Evolutionary conservation across 2,797 vertebrate genomes (phyloP), one percentile per base, ranked within the genome.

Genomic region (Scolopax bukidnonensis): DNA sequence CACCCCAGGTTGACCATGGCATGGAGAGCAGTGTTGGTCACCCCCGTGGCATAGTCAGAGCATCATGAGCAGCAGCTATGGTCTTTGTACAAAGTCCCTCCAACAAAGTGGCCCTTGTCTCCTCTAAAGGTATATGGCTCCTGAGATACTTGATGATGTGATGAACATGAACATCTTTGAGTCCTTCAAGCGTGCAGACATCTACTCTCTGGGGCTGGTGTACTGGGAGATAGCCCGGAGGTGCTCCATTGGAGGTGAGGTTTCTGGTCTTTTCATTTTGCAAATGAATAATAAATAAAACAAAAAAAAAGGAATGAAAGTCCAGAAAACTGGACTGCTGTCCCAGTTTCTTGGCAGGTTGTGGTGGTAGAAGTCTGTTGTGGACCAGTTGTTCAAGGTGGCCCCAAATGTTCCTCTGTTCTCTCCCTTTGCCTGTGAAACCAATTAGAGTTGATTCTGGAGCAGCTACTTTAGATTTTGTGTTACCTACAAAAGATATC

Each of bases 181-280:
- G 97, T 99, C 99, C 81, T 99, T 99, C 98, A 99, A 99, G 97
- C 98, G 98, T 24, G 98, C 99, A 9, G 99, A 99, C 94, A 99
- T 99, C 76, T 99, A 99, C 96, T 98, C 99, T 6, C 97, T 99
- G 41, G 99, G 99, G 84, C 97, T 99, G 84, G 99, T 99, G 59
- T 99, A 99, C 96, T 99, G 99, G 99, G 99, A 99, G 98, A 98
- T 99, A 90, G 98, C 99, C 63, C 98, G 99, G 21, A 98, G 99
- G 98, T 99, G 99, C 96, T 98, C 98, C 6, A 92, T 98, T 53
- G 98, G 99, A 98, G 99, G 99, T 99, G 98, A 95, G 97, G 3
- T 16, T 68, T 25, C 33, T 84, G 45, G 23, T 30, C 65, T 36
- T 23, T 27, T 10, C 12, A 0, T 45, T 59, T 48, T 33, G 19